These are phyloP conservation scores for Phymorhynchus buccinoides DNA, from an alignment of 1,140 invertebrate species.

Conservation along the genomic window DNA sequence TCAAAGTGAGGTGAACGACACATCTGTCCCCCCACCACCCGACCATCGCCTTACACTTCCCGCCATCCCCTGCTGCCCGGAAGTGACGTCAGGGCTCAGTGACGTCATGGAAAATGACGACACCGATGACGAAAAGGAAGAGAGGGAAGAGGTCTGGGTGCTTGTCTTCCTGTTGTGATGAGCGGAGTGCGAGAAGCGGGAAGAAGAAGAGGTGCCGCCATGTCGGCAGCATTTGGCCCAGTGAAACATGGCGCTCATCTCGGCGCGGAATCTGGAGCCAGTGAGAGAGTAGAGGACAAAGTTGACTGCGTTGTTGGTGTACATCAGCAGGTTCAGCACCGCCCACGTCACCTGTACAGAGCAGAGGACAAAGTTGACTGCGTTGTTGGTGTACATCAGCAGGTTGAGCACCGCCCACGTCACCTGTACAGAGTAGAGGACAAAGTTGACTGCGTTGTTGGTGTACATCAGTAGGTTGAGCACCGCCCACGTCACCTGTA, in stretches of 20 bases:
- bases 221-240: neutral
- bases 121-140: neutral
- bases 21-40: no score
- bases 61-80: no score
- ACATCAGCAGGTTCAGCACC: constrained; percentile 49
- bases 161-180: neutral
- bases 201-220: neutral
- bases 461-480: no score
- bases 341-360: constrained; percentile 6
- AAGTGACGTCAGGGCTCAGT: neutral
- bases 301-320: constrained; percentile 61
- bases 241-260: constrained; percentile 44
- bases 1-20: neutral
- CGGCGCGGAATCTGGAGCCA: constrained; percentile 57
- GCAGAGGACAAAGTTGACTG: no score
- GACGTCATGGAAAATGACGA: neutral
- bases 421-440: no score
- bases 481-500: no score
- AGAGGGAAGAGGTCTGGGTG: neutral
- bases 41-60: no score
- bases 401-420: no score
- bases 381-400: no score
- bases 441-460: no score
- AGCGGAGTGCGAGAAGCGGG: neutral
- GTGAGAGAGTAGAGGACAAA: constrained; percentile 63